phyloP scores from a whole-genome alignment of 2,888 invertebrate species.

The Drosophila paracracens region DNA sequence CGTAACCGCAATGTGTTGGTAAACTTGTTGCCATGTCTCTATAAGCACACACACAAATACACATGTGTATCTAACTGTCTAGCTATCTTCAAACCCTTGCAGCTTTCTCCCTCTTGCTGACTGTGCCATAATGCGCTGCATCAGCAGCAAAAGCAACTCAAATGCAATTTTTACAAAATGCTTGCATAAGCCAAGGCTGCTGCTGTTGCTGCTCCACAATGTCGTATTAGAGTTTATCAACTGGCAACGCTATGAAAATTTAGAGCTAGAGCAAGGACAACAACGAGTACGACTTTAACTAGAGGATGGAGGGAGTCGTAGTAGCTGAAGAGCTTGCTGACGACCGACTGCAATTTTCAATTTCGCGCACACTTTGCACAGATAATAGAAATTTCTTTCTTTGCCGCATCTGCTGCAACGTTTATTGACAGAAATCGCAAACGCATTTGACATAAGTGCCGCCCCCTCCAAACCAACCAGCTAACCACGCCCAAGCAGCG shows the following conservation, averaged over 20 bases:
- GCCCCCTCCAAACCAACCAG: constrained; percentile 9
- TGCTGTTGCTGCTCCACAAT: constrained; percentile 56
- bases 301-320: background rate
- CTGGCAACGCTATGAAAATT: constrained; percentile 74
- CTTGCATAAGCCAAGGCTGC: constrained; percentile 77
- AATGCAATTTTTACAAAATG: constrained; percentile 77
- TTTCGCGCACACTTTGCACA: constrained; percentile 81
- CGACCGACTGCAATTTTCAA: constrained; percentile 73
- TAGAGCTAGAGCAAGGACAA: constrained; percentile 47
- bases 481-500: background rate
- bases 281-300: constrained; percentile 3
- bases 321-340: background rate
- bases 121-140: constrained; percentile 64
- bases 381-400: constrained; percentile 80
- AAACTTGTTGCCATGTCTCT: constrained; percentile 73
- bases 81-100: constrained; percentile 3
- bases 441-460: constrained; percentile 78
- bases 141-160: constrained; percentile 55
- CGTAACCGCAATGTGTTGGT: constrained; percentile 79
- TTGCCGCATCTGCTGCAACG: constrained; percentile 57
- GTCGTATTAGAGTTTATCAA: constrained; percentile 80
- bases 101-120: constrained; percentile 3
- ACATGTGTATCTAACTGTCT: constrained; percentile 11
- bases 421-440: constrained; percentile 80
- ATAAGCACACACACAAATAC: constrained; percentile 6